A percentile compares a stretch with the other conserved stretches of the same genome.
Conservation (phyloP, 2,888 invertebrate species). For the Drosophila mimetica region DNA sequence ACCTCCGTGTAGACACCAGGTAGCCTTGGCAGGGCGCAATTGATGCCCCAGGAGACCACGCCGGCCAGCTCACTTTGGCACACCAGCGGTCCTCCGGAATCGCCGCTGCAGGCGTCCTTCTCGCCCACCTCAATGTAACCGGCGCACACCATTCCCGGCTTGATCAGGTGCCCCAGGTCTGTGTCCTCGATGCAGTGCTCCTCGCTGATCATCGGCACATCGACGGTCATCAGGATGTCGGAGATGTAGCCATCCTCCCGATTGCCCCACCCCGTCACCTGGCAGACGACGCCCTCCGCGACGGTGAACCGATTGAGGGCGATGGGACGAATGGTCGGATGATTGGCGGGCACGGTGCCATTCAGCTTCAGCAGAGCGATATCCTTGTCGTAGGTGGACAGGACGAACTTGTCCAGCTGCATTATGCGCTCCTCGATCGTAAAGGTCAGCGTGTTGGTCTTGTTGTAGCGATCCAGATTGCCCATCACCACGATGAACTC, state of each 20-base stretch:
- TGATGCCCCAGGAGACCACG: constrained; percentile 92
- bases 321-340: constrained; percentile 79
- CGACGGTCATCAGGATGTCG: constrained; percentile 68
- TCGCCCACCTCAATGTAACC: constrained; percentile 89
- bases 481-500: constrained; percentile 81
- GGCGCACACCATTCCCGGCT: constrained; percentile 90
- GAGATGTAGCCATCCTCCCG: constrained; percentile 66
- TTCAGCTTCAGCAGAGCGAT: constrained; percentile 76
- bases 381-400: constrained; percentile 72
- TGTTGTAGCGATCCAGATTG: constrained; percentile 77
- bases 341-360: constrained; percentile 72
- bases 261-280: constrained; percentile 82
- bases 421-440: constrained; percentile 63
- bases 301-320: constrained; percentile 51
- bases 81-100: constrained; percentile 93
- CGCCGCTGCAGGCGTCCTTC: constrained; percentile 93
- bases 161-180: constrained; percentile 84
- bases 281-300: constrained; percentile 67
- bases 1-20: constrained; percentile 93
- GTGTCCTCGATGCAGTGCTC: constrained; percentile 77
- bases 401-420: constrained; percentile 61
- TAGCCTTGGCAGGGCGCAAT: constrained; percentile 89
- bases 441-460: constrained; percentile 69
- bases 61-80: constrained; percentile 88
- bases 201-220: constrained; percentile 70